phyloP scores from a whole-genome alignment of 2,888 invertebrate species.

The Girardia tigrina region DNA sequence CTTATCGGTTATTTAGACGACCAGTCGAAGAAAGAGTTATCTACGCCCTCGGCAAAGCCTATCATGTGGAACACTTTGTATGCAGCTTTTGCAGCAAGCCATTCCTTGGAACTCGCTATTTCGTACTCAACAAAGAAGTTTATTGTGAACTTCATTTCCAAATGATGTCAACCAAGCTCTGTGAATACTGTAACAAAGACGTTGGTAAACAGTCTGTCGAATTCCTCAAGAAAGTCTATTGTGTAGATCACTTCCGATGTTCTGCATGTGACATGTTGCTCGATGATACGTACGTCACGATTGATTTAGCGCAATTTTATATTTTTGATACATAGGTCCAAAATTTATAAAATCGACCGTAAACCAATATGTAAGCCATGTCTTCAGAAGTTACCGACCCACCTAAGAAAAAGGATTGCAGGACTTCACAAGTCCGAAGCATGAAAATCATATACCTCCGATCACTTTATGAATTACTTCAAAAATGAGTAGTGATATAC shows the following conservation, averaged over 20 bases:
- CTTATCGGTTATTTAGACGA: conserved; percentile 54
- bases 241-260: conserved; percentile 93
- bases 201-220: conserved; percentile 62
- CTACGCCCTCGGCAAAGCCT: conserved; percentile 65
- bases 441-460: no score
- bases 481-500: no score
- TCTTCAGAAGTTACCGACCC: conserved; percentile 30
- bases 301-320: background rate
- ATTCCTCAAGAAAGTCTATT: conserved; percentile 74
- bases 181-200: conserved; percentile 94
- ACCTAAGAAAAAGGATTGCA: background rate
- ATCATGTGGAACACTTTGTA: conserved; percentile 69
- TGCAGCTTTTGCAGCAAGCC: conserved; percentile 99
- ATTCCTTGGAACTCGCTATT: conserved; percentile 92
- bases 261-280: conserved; percentile 63
- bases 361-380: conserved; percentile 31
- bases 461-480: no score
- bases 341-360: background rate
- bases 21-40: conserved; percentile 97
- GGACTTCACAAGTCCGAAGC: conserved; percentile 20
- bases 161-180: conserved; percentile 82
- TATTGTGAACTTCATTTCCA: conserved; percentile 99
- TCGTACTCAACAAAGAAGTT: conserved; percentile 84
- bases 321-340: background rate
- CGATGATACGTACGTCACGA: background rate